These are phyloP conservation scores for Trissoscelio sp. DNA, from an alignment of 2,888 invertebrate species.

Conservation along the genomic window DNA sequence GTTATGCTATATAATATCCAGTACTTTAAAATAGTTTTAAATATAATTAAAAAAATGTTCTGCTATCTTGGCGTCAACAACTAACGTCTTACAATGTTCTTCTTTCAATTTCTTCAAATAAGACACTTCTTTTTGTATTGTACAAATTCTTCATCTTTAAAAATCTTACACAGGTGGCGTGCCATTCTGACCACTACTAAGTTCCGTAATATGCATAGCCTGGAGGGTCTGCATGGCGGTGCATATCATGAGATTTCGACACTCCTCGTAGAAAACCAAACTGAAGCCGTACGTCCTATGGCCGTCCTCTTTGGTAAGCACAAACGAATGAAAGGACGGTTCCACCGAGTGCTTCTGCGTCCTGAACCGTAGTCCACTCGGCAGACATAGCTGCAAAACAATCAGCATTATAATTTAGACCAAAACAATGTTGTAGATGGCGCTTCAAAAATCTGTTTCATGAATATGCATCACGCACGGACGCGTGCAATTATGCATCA, in stretches of 20 bases:
- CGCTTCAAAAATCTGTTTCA: neutral
- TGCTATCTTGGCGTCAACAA: too few species aligned
- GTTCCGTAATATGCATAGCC: constrained; percentile 95
- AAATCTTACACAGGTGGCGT: constrained; percentile 79
- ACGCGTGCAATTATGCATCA: constrained; percentile 10
- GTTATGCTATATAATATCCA: too few species aligned
- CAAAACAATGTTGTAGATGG: neutral
- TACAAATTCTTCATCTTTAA: neutral
- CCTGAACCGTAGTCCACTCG: constrained; percentile 96
- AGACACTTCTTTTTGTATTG: neutral
- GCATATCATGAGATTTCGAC: constrained; percentile 95
- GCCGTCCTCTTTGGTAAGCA: constrained; percentile 98
- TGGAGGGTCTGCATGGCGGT: constrained; percentile 98
- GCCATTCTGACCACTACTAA: constrained; percentile 90
- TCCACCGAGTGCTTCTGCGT: constrained; percentile 95
- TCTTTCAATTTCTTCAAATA: neutral
- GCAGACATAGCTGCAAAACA: constrained; percentile 93
- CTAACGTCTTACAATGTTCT: too few species aligned
- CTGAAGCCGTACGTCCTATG: constrained; percentile 97
- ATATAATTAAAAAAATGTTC: too few species aligned
- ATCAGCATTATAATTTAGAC: constrained; percentile 47
- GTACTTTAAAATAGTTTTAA: too few species aligned
- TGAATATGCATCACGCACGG: constrained; percentile 12
- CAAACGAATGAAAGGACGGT: constrained; percentile 97
- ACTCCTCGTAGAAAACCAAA: constrained; percentile 98